Evolutionary conservation across 2,888 invertebrate genomes (phyloP), one percentile per base, ranked within the genome.

Genomic region (Aporophyla lueneburgensis): DNA sequence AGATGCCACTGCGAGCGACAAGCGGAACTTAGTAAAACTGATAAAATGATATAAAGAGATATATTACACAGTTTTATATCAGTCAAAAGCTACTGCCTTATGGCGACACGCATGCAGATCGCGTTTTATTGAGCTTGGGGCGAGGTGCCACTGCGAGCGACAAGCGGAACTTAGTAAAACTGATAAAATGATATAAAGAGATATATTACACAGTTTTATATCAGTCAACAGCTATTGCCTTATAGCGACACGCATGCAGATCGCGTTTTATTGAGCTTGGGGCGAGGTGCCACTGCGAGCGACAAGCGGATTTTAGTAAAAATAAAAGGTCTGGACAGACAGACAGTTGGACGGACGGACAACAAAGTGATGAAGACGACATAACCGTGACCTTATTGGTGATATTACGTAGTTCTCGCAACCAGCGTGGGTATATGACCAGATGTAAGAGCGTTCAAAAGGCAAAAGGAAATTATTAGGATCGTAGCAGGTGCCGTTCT

Each of bases 71-170:
- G 56, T 76, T 78, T 78, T 81, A 80, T 87, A 81, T 80, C 76
- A 71, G 77, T 81, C 81, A 79, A 81, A 66, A 78, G 68, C 58
- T 12, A 24, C 66, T 70, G 58, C 49, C 71, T 72, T 63, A 71
- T 56, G 9, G 3, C 33, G 49, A 74, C 76, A 71, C 71, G 73
- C 73, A 87, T 86, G 85, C 80, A 86, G 78, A 86, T 76, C 67
- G 56, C 43, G 68, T 76, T 87, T 86, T 86, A 87, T 85, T 71
- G 76, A 67, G 40, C 0, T 69, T 21, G 0, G 27, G 72, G 66
- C 9, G 19, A n/a, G 69, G 63, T 75, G 46, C 0, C 21, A 62
- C 24, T 68, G 63, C 5, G 0, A 24, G 74, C 74, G 71, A 21
- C 4, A 14, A 51, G 62, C 56, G 68, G 43, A 46, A 12, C 43